Base-by-base conservation (phyloP, 2,113 vertebrate genomes). In the Tinamus guttatus region DNA sequence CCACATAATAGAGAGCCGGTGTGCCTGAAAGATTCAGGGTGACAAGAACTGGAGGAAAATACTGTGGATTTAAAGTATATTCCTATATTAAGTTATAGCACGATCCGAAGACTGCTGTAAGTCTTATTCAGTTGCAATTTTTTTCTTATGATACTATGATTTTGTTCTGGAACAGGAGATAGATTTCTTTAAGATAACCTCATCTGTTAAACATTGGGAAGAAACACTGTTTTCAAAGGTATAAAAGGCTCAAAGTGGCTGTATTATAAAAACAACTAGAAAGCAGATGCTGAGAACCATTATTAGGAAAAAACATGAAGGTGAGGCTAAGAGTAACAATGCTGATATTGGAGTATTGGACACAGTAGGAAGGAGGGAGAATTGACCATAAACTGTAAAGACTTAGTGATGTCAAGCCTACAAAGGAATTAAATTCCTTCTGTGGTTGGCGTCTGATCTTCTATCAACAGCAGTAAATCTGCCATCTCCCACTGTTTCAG, bases 381-480 rank as follows among this genome's bases (percentile, higher is more conserved):
- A 93, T 89, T 80, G 81, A 83, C 90, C 76, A 32, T 81, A 71
- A 92, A 85, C 86, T 93, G 93, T 51, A 62, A 91, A 95, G 88
- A 71, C 84, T 73, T 78, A 34, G 56, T 4, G 25, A 83, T 94
- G 84, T 89, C 75, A 89, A 92, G 52, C 81, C 90, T 90, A 65
- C 67, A 83, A 68, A 92, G 86, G 81, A 95, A 79, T 96, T 91
- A 75, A 56, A 85, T 93, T 89, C 87, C 87, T 95, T 97, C 65
- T 94, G 86, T 85, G 81, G 56, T 40, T 92, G 90, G 40, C 85
- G 88, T 91, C 87, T 94, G 89, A 89, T 96, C 89, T 96, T 60
- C 69, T 87, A 76, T 96, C 86, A 87, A 78, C 60, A 79, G 90
- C 81, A 36, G 60, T 85, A 95, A 93, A 96, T 95, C 71, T 92